These are phyloP conservation scores for Mola mola DNA, from an alignment of 2,113 vertebrate species.

Conservation along the genomic window DNA sequence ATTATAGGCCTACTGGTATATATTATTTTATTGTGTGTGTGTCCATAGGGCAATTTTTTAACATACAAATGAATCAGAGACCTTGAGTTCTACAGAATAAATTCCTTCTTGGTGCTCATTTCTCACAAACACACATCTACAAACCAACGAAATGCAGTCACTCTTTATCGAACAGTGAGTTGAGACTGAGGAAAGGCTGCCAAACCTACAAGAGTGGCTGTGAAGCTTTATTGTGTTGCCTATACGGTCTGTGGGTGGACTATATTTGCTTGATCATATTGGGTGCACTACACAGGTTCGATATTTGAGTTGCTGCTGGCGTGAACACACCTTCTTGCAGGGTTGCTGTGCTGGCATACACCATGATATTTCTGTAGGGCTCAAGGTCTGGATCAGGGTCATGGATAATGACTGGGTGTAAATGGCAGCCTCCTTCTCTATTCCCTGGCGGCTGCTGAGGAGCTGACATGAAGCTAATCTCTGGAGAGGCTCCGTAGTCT, in stretches of 20 bases:
- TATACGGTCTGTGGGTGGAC: background rate
- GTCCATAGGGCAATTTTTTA: no score
- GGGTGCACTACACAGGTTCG: background rate
- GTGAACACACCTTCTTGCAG: background rate
- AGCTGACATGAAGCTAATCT: constrained; percentile 35
- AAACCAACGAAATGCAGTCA: background rate
- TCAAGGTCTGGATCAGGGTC: constrained; percentile 46
- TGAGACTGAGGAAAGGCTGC: background rate
- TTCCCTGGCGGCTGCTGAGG: constrained; percentile 37
- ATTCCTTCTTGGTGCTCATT: no score
- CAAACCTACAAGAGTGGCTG: no score
- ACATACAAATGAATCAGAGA: no score
- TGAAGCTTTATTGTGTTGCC: no score
- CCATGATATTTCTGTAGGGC: constrained; percentile 65
- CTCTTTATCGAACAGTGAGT: background rate
- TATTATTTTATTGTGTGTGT: no score
- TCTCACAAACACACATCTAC: constrained; percentile 3
- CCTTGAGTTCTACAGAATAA: no score
- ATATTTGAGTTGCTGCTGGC: background rate
- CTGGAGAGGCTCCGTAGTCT: constrained; percentile 49
- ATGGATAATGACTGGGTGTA: constrained; percentile 71
- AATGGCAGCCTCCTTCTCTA: constrained; percentile 61
- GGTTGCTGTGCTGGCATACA: constrained; percentile 60
- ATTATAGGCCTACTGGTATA: no score
- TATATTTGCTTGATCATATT: background rate